Evolutionary conservation across 2,113 vertebrate genomes (phyloP).

Genomic region (Apodemus sylvaticus): DNA sequence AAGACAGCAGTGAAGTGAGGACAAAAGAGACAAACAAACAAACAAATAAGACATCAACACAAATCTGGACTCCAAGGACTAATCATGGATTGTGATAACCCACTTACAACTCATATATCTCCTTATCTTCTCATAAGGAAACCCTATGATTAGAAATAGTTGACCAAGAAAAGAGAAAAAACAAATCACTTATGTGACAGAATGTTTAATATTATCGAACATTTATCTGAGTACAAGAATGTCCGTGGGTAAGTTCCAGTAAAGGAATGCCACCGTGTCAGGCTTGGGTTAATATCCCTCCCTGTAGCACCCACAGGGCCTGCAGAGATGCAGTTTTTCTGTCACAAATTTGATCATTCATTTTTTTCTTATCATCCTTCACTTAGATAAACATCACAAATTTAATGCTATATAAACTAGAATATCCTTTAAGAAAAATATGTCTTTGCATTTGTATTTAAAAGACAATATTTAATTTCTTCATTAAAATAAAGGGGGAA

Average conservation of each 20-base stretch:
- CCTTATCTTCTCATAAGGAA: not conserved
- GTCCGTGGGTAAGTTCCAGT: not conserved
- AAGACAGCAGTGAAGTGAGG: not conserved
- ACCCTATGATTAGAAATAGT: not conserved
- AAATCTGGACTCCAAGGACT: not conserved
- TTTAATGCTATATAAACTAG: slow-evolving; percentile 8
- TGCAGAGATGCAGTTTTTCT: not conserved
- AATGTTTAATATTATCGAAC: not conserved
- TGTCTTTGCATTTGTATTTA: not conserved
- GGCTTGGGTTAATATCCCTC: not conserved
- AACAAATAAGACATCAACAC: not conserved
- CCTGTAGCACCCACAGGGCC: not conserved
- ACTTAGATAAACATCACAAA: not conserved
- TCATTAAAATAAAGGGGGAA: not conserved
- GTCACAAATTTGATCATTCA: not conserved
- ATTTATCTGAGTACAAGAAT: not conserved
- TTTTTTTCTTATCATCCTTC: not conserved
- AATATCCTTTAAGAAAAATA: not conserved
- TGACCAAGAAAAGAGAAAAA: slow-evolving; percentile 3
- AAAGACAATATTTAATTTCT: not conserved
- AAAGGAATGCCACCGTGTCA: not conserved
- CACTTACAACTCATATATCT: not conserved
- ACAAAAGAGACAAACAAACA: not conserved
- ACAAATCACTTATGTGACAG: not conserved
- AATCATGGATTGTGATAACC: too few species aligned